Percentiles rank a stretch among this genome's conserved stretches.
Conservation (phyloP, 2,888 invertebrate species). For the Blera fallax region DNA sequence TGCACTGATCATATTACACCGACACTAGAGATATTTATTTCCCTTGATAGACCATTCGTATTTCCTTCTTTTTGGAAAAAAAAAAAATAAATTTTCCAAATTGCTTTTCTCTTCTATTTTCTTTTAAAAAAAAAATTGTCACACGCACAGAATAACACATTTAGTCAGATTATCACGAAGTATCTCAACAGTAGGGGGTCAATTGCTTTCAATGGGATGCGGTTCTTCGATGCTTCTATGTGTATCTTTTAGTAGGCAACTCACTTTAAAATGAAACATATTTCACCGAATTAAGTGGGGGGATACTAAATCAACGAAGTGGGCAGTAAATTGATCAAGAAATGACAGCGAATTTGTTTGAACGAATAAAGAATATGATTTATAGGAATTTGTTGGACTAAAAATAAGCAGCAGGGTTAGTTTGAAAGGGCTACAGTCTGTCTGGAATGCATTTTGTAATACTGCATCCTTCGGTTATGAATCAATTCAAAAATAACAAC, state of each 20-base stretch:
- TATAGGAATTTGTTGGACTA: no score
- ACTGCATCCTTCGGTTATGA: no score
- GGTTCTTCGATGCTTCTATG: neutral
- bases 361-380: constrained; percentile 30
- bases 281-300: constrained; percentile 33
- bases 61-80: constrained; percentile 5
- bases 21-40: neutral
- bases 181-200: constrained; percentile 53
- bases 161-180: constrained; percentile 21
- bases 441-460: no score
- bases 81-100: constrained; percentile 21
- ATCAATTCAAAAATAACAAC: no score
- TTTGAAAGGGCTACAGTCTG: no score
- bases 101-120: constrained; percentile 10
- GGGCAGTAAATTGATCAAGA: constrained; percentile 30
- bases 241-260: neutral
- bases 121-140: constrained; percentile 19
- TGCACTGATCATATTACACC: neutral
- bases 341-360: constrained; percentile 25
- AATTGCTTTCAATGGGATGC: constrained; percentile 8
- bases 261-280: constrained; percentile 12
- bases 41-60: neutral
- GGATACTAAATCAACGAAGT: constrained; percentile 35
- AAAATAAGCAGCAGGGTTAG: no score
- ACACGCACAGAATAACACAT: constrained; percentile 68